phyloP scores from a whole-genome alignment of 2,888 invertebrate species.

The Oithona nana region DNA sequence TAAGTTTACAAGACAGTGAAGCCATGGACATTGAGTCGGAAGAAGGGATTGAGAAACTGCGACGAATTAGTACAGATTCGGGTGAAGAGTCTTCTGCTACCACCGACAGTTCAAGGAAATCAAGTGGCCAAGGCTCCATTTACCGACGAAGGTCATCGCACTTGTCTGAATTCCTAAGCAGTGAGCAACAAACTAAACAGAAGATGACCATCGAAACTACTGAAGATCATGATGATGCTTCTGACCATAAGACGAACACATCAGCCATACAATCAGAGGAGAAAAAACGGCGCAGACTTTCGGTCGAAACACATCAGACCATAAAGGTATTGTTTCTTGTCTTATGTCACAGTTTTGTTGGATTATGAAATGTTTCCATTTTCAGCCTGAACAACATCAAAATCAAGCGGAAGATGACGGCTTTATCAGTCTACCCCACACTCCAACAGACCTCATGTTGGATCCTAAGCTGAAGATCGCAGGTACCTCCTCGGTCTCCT shows the following conservation, averaged over 20 bases:
- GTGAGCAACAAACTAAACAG: neutral
- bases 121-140: neutral
- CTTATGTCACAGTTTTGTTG: too few relatives aligned
- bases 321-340: too few relatives aligned
- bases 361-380: too few relatives aligned
- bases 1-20: neutral
- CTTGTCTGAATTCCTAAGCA: too few relatives aligned
- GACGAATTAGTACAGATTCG: neutral
- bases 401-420: neutral
- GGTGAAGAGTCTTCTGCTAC: neutral
- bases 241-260: neutral
- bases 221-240: neutral
- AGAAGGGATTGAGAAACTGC: neutral
- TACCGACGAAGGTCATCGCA: neutral
- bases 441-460: neutral
- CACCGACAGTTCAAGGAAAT: neutral
- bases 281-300: neutral
- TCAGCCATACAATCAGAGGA: neutral
- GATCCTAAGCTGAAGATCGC: neutral
- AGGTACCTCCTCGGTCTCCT: neutral
- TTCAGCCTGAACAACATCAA: too few relatives aligned
- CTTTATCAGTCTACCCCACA: neutral
- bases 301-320: neutral
- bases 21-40: neutral
- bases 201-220: neutral